Evolutionary conservation across 2,888 invertebrate genomes (phyloP), one percentile per base, ranked within the genome.

Genomic region (Himalopsyche japonica): DNA sequence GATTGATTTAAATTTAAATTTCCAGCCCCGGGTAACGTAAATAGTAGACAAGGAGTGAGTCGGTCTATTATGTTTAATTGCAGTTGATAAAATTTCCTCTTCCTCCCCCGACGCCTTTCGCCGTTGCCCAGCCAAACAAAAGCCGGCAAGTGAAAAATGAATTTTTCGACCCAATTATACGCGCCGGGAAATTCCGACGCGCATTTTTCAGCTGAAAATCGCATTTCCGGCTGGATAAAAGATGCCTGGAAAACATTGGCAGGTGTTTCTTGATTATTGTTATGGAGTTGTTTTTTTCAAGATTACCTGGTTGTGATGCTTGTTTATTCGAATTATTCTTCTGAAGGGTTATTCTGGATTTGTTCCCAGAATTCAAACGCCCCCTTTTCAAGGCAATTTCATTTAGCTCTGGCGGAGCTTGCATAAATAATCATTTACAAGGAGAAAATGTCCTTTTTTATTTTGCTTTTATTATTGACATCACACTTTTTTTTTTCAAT

Each of bases 11-110:
- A 57, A 57, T 57, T 57, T 57, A 4, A 57, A 57, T 57, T 57
- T 57, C 15, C 57, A 24, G 3, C n/a, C 57, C 20, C 57, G 57
- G 57, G 57, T 24, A 57, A 10, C 57, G 57, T 20, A n/a, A 57
- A 57, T 57, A 57, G 57, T 57, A 20, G 57, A 57, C 57, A 57
- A 57, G 57, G 57, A 57, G 24, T 24, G 57, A 57, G 57, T 20
- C 10, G 49, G 49, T 57, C 80, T 80, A 80, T 80, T 80, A 80
- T 80, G 57, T 80, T 80, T 80, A 80, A 80, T 80, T 80, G 80
- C 80, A 80, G 30, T 80, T 80, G 80, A 80, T 80, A 80, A 80
- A 80, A 34, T 57, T 57, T 24, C 57, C 57, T 57, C n/a, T 57
- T 57, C 49, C 49, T n/a, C 18, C 49, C 49, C n/a, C 1, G n/a